Conservation (phyloP, 2,797 vertebrate species). For the Hyperoplus immaculatus region DNA sequence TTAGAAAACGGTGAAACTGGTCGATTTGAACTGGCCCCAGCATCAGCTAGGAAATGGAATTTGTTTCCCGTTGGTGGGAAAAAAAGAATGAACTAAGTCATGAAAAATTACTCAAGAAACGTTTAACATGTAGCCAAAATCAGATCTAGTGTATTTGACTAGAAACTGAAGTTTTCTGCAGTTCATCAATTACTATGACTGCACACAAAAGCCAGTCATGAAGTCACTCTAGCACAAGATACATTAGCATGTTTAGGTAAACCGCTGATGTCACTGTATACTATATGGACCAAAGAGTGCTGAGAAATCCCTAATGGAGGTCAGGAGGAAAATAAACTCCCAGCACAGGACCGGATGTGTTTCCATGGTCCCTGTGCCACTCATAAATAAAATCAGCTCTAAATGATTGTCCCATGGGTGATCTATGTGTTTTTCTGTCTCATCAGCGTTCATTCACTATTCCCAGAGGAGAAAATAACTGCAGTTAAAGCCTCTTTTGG, state of each 20-base stretch:
- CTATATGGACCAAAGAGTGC: neutral
- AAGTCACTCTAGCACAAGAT: neutral
- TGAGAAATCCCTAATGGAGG: slow-evolving; percentile 25
- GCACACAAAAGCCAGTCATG: slow-evolving; percentile 3
- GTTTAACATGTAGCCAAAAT: neutral
- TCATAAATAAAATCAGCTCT: slow-evolving; percentile 58
- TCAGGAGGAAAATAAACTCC: slow-evolving; percentile 52
- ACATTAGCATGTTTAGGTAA: slow-evolving; percentile 10
- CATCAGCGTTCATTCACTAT: slow-evolving; percentile 20
- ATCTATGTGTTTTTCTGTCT: slow-evolving; percentile 32
- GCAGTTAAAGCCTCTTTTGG: slow-evolving; percentile 30
- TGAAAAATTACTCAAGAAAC: slow-evolving; percentile 2
- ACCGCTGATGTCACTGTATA: slow-evolving; percentile 31
- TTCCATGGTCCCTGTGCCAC: slow-evolving; percentile 31
- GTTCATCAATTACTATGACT: neutral
- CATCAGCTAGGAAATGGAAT: too few relatives aligned
- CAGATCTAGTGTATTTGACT: slow-evolving; percentile 5
- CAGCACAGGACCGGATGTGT: slow-evolving; percentile 36
- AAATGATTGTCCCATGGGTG: slow-evolving; percentile 16
- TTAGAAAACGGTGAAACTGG: too few relatives aligned
- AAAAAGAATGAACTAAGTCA: neutral
- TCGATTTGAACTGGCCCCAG: too few relatives aligned
- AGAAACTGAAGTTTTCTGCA: neutral
- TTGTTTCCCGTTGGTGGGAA: too few relatives aligned
- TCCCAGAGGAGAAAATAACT: slow-evolving; percentile 22